A percentile compares a stretch with the other conserved stretches of the same genome.
Conservation (phyloP, 2,113 vertebrate species). For the Grus americana region DNA sequence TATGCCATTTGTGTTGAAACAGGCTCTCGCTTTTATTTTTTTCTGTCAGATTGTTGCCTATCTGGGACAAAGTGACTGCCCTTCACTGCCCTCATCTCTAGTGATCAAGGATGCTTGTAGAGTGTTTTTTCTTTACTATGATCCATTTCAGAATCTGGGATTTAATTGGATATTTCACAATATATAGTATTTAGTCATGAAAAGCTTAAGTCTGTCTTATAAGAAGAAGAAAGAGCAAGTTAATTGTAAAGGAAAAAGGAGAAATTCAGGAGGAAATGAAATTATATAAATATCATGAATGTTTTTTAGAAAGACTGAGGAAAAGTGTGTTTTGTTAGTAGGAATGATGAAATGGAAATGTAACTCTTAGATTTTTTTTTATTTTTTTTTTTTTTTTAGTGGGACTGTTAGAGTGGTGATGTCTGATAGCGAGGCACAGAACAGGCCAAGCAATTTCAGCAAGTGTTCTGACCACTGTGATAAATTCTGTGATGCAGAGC, state of each 20-base stretch:
- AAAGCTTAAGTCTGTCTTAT: background rate
- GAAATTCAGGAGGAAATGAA: background rate
- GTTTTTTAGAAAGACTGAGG: background rate
- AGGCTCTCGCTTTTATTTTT: background rate
- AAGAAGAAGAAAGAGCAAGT: background rate
- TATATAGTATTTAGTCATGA: background rate
- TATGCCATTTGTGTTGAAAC: background rate
- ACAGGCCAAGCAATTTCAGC: background rate
- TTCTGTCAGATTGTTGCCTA: fast-evolving
- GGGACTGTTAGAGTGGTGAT: background rate
- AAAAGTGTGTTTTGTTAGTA: background rate
- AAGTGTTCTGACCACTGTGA: background rate
- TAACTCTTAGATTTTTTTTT: background rate
- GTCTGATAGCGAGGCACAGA: background rate
- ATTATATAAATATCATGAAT: background rate
- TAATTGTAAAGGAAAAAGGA: background rate
- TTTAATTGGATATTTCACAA: background rate
- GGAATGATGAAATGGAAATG: background rate
- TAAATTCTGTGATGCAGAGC: background rate
- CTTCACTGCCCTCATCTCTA: background rate
- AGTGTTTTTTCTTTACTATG: background rate
- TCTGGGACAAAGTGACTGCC: background rate
- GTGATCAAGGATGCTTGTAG: background rate
- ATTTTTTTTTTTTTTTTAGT: background rate
- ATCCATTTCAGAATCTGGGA: background rate